These are phyloP conservation scores for Mixornis gularis DNA, from an alignment of 2,113 vertebrate genomes.

Conservation along the genomic window DNA sequence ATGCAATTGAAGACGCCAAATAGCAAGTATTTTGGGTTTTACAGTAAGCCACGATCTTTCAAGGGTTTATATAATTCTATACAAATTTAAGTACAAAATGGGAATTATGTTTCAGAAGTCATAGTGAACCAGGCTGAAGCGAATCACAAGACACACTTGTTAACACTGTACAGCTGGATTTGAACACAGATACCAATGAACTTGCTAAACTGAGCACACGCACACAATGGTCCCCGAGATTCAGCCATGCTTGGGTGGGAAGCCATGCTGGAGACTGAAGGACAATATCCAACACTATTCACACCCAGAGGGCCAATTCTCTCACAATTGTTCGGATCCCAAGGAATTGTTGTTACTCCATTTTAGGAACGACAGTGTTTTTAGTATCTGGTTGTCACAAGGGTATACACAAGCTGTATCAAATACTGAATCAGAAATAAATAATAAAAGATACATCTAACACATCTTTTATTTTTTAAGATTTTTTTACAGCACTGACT, in stretches of 20 bases:
- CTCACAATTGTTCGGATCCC: not conserved
- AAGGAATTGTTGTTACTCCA: not conserved
- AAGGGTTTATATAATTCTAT: not conserved
- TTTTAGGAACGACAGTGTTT: not conserved
- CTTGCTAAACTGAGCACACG: not conserved
- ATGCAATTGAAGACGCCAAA: not conserved
- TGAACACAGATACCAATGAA: not conserved
- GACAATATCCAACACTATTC: not conserved
- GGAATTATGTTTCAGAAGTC: not conserved
- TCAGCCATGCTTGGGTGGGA: not conserved
- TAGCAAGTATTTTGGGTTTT: slow-evolving; percentile 17
- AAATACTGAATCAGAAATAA: slow-evolving; percentile 64
- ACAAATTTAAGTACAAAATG: slow-evolving; percentile 21
- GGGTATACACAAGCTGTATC: not conserved
- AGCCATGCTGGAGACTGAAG: not conserved
- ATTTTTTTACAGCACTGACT: slow-evolving; percentile 56
- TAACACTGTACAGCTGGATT: slow-evolving; percentile 5
- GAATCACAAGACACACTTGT: slow-evolving; percentile 17
- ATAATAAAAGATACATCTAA: slow-evolving; percentile 60
- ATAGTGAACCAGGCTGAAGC: not conserved
- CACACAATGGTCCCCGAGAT: slow-evolving; percentile 8
- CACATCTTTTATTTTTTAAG: slow-evolving; percentile 50
- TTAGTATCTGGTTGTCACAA: slow-evolving; percentile 15
- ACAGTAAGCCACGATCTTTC: slow-evolving; percentile 24
- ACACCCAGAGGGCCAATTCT: not conserved